Percentiles rank a stretch among this genome's conserved stretches.
phyloP scores from a whole-genome alignment of 1,140 invertebrate genomes.

The Hycleus cichorii region DNA sequence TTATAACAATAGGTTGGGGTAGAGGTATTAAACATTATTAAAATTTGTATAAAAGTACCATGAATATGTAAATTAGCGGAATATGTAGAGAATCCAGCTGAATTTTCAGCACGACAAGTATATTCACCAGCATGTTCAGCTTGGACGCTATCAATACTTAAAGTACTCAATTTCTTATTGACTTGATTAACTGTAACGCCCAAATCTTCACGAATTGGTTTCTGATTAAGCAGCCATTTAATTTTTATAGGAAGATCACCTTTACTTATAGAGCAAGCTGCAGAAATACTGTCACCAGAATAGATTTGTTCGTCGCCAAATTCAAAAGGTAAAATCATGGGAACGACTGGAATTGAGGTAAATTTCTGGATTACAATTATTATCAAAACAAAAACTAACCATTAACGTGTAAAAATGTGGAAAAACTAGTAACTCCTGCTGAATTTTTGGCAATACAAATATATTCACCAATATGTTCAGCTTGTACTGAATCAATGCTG shows the following conservation, averaged over 20 bases:
- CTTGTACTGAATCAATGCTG: constrained; percentile 53
- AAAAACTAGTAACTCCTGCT: constrained; percentile 43
- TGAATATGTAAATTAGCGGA: constrained; percentile 27
- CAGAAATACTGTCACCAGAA: constrained; percentile 45
- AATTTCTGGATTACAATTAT: background rate
- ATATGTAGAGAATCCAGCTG: constrained; percentile 49
- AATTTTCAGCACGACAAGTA: constrained; percentile 59
- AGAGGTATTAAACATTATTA: background rate
- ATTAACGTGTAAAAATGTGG: constrained; percentile 49
- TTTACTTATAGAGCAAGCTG: constrained; percentile 52
- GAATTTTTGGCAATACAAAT: constrained; percentile 50
- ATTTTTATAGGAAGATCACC: constrained; percentile 62
- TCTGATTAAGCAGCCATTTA: constrained; percentile 53
- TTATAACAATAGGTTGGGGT: background rate
- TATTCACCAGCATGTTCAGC: constrained; percentile 58
- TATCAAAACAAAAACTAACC: constrained; percentile 37
- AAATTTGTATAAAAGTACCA: constrained; percentile 17
- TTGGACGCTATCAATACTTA: constrained; percentile 66
- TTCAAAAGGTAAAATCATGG: constrained; percentile 53
- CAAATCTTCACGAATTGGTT: constrained; percentile 30
- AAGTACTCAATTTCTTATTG: constrained; percentile 35
- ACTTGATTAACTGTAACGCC: constrained; percentile 36
- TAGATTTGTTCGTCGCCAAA: constrained; percentile 51
- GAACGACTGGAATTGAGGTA: constrained; percentile 46
- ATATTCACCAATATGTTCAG: constrained; percentile 47